Evolutionary conservation across 2,888 invertebrate species (phyloP), one percentile per base, ranked within the genome.

Genomic region (Serrognathus titanus): DNA sequence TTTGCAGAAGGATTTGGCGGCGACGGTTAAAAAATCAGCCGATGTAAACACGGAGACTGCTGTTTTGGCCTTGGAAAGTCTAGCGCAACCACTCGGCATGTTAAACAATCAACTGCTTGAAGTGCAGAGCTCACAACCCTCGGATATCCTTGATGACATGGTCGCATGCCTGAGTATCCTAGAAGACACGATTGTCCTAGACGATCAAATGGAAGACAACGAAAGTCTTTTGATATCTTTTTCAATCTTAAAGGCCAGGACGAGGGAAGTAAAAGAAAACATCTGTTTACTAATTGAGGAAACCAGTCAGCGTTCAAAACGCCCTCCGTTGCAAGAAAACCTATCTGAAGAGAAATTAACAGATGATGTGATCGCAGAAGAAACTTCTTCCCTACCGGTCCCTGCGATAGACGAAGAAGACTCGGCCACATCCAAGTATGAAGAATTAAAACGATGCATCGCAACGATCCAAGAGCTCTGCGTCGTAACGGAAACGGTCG

Each of bases 41-140:
- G 63, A 67, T 51, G 63, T 70, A 11, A 71, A 71, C 60, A 68
- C 70, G 0, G 75, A 78, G 64, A 56, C 68, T 3, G 68, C 71
- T 20, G 64, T 83, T 4, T 75, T 76, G 5, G 74, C 81, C 6
- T 67, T 83, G 10, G 81, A 82, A 59, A 80, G 77, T 62, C 66
- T 83, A 1, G 78, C 80, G 36, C 78, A 79, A 41, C 82, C 83
- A 0, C 71, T 83, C 7, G 81, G 82, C 63, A 66, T 73, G 43
- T 57, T 78, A 11, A 76, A 76, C 58, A 74, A 68, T 59, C 69
- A 73, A 56, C 60, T 77, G 5, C 66, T 71, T 47, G 72, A 75
- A 47, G 63, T 74, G n/a, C 55, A 61, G 13, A 65, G 66, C 3
- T 61, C 67, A 8, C 62, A 65, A 10, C 65, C 68, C 9, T 58